These are phyloP conservation scores for Hycleus cichorii DNA, from an alignment of 1,140 invertebrate genomes.

Conservation along the genomic window DNA sequence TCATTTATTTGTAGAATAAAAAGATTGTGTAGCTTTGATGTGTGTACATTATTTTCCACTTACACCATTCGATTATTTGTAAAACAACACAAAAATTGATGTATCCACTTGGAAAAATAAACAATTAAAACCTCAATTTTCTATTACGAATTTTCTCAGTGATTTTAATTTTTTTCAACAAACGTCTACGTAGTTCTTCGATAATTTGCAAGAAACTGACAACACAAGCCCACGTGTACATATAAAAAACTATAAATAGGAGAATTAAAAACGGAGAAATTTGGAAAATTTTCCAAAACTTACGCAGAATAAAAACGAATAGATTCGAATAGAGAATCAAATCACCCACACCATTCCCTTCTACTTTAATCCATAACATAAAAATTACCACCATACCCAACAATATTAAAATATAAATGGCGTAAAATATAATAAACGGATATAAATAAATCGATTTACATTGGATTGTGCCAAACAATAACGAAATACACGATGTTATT, in stretches of 20 bases:
- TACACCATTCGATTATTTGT: not conserved
- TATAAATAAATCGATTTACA: conserved; percentile 7
- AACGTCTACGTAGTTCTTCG: conserved; percentile 2
- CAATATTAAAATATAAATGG: conserved; percentile 12
- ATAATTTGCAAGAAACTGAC: conserved; percentile 10
- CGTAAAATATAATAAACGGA: conserved; percentile 14
- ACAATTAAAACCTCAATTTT: not conserved
- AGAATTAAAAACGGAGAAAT: not conserved
- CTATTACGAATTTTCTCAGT: not conserved
- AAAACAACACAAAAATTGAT: conserved; percentile 1
- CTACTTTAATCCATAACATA: conserved; percentile 8
- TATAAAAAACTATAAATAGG: conserved; percentile 6
- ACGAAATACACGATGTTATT: not conserved
- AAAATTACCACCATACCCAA: not conserved
- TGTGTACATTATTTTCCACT: no score
- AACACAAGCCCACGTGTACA: conserved; percentile 2
- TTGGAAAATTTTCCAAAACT: not conserved
- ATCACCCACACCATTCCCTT: conserved; percentile 8
- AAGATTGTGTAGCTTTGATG: not conserved
- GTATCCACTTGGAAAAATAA: not conserved
- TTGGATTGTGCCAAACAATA: not conserved
- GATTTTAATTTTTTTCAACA: conserved; percentile 1
- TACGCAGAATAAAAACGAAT: conserved; percentile 7
- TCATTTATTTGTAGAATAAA: not conserved
- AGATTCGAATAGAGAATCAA: conserved; percentile 16